A percentile compares a stretch with the other conserved stretches of the same genome.
These are phyloP conservation scores for Cryptus armator DNA, from an alignment of 2,888 invertebrate genomes.

Conservation along the genomic window DNA sequence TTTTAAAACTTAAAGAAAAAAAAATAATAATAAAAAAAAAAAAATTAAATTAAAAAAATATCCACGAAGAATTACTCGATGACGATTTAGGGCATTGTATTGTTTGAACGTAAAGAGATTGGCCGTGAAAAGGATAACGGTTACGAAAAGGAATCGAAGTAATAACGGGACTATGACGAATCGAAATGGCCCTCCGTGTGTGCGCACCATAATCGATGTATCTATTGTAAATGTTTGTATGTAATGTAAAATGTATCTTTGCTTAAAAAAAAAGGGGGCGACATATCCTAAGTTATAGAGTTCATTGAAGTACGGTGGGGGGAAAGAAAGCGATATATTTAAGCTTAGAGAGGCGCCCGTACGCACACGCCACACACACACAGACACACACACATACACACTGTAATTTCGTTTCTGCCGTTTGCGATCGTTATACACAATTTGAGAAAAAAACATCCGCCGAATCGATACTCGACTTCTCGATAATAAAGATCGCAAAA, in stretches of 20 bases:
- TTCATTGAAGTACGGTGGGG: constrained; percentile 37
- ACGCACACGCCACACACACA: constrained; percentile 27
- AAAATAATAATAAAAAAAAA: constrained; percentile 6
- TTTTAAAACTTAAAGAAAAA: not conserved
- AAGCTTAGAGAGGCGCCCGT: constrained; percentile 41
- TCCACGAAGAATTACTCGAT: constrained; percentile 13
- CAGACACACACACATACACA: constrained; percentile 29
- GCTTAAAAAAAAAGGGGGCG: constrained; percentile 76
- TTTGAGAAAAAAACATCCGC: constrained; percentile 28
- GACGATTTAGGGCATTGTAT: constrained; percentile 37
- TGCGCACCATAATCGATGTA: constrained; percentile 77
- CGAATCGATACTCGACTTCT: constrained; percentile 28
- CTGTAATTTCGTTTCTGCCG: constrained; percentile 49
- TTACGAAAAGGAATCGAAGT: constrained; percentile 12
- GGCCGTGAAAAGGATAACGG: not conserved
- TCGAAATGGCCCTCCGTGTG: constrained; percentile 62
- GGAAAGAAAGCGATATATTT: constrained; percentile 15
- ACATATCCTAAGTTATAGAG: constrained; percentile 83
- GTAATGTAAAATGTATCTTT: constrained; percentile 83
- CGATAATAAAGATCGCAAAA: constrained; percentile 36
- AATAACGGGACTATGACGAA: constrained; percentile 17
- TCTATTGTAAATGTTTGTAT: constrained; percentile 84
- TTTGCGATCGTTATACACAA: constrained; percentile 22
- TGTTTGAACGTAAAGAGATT: constrained; percentile 25
- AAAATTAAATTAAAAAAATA: not conserved